These are phyloP conservation scores for Meriones unguiculatus DNA, from an alignment of 2,113 vertebrate species.

Conservation along the genomic window DNA sequence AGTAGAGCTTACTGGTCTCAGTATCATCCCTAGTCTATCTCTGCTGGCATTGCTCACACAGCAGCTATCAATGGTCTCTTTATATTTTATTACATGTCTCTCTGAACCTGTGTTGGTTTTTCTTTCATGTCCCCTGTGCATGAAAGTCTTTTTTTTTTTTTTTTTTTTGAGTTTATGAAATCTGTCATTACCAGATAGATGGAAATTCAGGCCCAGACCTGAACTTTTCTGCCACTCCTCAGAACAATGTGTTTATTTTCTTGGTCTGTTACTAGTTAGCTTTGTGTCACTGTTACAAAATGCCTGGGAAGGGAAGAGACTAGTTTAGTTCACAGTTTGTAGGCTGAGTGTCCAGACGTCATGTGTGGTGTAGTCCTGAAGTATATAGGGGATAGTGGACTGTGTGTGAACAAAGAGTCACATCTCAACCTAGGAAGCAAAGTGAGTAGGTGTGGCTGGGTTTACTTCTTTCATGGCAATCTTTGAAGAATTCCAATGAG, in stretches of 20 bases:
- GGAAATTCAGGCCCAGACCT: neutral
- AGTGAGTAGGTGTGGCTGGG: neutral
- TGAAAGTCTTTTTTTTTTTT: neutral
- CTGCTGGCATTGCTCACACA: neutral
- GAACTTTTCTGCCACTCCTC: neutral
- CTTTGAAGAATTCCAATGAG: neutral
- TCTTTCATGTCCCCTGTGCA: fast-evolving
- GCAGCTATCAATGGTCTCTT: neutral
- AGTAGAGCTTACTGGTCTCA: neutral
- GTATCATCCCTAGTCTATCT: neutral
- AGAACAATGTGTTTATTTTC: neutral
- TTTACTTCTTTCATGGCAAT: neutral
- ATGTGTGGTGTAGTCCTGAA: neutral
- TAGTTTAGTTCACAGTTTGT: neutral
- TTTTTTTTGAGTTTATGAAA: neutral
- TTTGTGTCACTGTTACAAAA: neutral
- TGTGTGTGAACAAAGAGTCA: neutral
- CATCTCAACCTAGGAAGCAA: neutral
- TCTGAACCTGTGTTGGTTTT: neutral
- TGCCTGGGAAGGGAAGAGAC: neutral
- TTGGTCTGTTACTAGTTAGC: neutral
- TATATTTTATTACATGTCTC: neutral
- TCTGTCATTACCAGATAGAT: neutral
- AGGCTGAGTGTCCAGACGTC: neutral
- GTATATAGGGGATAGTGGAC: neutral